Evolutionary conservation across 2,797 vertebrate genomes (phyloP), one percentile per base, ranked within the genome.

Genomic region (Hippocampus kuda): DNA sequence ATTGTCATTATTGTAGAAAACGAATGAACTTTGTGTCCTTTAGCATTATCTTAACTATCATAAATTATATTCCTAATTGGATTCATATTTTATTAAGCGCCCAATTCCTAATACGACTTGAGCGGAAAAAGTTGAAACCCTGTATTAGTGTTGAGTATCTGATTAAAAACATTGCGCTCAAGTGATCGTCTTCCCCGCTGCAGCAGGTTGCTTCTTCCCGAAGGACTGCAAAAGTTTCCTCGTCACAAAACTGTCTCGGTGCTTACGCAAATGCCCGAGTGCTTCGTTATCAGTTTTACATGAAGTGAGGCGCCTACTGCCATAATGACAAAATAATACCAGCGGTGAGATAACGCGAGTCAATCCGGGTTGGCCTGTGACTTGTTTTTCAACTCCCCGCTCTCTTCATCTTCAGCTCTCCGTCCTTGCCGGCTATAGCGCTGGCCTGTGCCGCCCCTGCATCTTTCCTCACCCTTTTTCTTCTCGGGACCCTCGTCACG

Each of bases 321-420:
- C 80, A 75, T 87, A 88, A 89, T 88, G 85, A 84, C 88, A 83
- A 89, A 90, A 88, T 88, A 90, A 90, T 87, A 84, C 84, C 87
- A 83, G 78, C 41, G 79, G 69, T 7, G 77, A 80, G 87, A 90
- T 89, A 88, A 86, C 75, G 0, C 56, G 59, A 79, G 74, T 78
- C 84, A 75, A 65, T 75, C 77, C 68, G 66, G 67, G 67, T 80
- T 77, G 79, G 74, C 79, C 75, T 77, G 70, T 72, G 78, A 77
- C 72, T 77, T 68, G 67, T 69, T 42, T 49, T 73, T 74, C 71
- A 75, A 61, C 71, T 67, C 69, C 60, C 66, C 56, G 12, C 66
- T 70, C 65, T 71, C 74, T 70, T 67, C 79, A 73, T 79, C 79
- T 77, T 67, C 64, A 65, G 68, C 69, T 70, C 75, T 70, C 72